phyloP scores from a whole-genome alignment of 2,113 vertebrate genomes.

The Amblyornis subalaris region DNA sequence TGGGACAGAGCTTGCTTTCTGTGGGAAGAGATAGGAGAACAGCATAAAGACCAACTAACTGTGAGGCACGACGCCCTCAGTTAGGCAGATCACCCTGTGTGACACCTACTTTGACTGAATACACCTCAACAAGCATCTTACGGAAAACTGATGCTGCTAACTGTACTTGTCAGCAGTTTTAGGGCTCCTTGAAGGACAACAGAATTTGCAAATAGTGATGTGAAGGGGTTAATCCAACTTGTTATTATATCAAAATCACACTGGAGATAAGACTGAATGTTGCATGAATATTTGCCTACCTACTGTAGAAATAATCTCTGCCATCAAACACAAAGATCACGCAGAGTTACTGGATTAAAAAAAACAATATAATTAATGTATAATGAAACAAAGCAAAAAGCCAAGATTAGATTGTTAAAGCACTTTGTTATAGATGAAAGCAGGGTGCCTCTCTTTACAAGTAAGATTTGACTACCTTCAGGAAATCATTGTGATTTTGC shows the following conservation, averaged over 20 bases:
- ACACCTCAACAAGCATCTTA: not conserved
- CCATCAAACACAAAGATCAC: slow-evolving; percentile 11
- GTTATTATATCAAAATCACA: slow-evolving; percentile 7
- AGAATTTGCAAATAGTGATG: not conserved
- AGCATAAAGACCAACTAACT: not conserved
- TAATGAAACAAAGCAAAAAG: slow-evolving; percentile 34
- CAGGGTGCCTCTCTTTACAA: not conserved
- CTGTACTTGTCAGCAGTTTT: not conserved
- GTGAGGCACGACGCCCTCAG: not conserved
- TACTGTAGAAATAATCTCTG: slow-evolving; percentile 9
- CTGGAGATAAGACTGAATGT: not conserved
- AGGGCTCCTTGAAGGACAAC: not conserved
- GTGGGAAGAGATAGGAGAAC: not conserved
- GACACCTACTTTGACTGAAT: not conserved
- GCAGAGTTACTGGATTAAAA: not conserved
- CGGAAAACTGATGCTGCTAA: not conserved
- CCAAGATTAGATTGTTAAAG: not conserved
- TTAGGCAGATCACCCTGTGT: not conserved
- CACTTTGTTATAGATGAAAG: not conserved
- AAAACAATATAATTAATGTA: slow-evolving; percentile 11
- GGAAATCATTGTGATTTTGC: not conserved
- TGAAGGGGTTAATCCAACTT: not conserved
- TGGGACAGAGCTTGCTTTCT: not conserved
- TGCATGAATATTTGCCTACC: not conserved
- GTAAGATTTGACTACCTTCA: not conserved